Conservation (phyloP, 2,797 vertebrate genomes). For the Hydrolagus colliei region DNA sequence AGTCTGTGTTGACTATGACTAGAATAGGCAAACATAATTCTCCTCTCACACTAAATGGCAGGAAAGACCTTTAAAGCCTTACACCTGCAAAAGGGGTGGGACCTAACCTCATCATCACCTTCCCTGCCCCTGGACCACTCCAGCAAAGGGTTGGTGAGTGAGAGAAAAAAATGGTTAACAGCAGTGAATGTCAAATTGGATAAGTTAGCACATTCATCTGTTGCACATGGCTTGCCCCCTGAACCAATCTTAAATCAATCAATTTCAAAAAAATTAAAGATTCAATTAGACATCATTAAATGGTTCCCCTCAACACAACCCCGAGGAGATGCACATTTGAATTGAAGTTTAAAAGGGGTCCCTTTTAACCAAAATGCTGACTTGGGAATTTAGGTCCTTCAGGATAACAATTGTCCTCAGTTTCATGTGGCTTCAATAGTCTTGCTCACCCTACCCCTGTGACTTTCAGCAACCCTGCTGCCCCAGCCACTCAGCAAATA, state of each 20-base stretch:
- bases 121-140: neutral
- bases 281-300: constrained; percentile 21
- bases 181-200: too few species aligned
- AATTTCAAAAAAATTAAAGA: neutral
- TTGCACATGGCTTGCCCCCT: neutral
- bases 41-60: neutral
- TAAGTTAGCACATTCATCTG: neutral
- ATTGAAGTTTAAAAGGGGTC: neutral
- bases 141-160: neutral
- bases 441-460: neutral
- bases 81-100: neutral
- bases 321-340: neutral
- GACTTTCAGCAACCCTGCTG: neutral
- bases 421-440: neutral
- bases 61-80: constrained; percentile 3
- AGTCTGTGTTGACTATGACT: neutral
- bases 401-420: neutral
- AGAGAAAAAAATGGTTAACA: too few species aligned
- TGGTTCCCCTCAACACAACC: neutral
- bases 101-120: neutral
- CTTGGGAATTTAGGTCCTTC: neutral
- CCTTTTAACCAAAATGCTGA: neutral
- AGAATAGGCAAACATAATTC: neutral
- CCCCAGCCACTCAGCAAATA: neutral
- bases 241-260: neutral